Conservation (phyloP, 2,113 vertebrate genomes). For the Colinus virginianus region DNA sequence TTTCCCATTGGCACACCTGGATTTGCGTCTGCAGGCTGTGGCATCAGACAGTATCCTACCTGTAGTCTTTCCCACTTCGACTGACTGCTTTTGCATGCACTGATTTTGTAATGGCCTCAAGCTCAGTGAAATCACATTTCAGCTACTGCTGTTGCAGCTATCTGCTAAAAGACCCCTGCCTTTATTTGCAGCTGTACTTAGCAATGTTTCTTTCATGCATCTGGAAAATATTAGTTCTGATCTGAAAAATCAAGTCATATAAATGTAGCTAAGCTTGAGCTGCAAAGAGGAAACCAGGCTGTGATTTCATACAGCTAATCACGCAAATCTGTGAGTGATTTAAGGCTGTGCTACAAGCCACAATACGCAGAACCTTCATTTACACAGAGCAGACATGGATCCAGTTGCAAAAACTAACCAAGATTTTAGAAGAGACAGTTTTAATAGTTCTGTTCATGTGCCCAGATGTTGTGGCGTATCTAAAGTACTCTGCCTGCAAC, state of each 20-base stretch:
- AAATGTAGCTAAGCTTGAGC: background rate
- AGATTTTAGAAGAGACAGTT: slow-evolving; percentile 19
- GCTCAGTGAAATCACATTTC: background rate
- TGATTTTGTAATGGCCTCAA: background rate
- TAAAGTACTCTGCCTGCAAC: slow-evolving; percentile 31
- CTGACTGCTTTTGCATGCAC: background rate
- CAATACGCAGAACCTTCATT: background rate
- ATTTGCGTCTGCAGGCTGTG: background rate
- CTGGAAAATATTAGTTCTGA: background rate
- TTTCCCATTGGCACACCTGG: background rate
- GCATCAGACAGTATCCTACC: background rate
- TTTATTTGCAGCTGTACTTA: background rate
- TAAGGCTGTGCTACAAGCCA: background rate
- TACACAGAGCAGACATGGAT: background rate
- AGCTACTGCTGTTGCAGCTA: background rate
- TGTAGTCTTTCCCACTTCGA: background rate
- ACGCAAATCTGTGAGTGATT: background rate
- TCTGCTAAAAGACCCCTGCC: background rate
- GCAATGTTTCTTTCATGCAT: background rate
- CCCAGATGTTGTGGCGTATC: background rate
- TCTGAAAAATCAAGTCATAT: background rate
- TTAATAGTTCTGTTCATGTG: background rate
- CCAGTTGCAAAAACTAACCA: background rate
- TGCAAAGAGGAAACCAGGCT: background rate
- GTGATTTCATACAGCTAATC: background rate